Conservation (phyloP, 2,113 vertebrate genomes). For the Campylomormyrus tamandua region DNA sequence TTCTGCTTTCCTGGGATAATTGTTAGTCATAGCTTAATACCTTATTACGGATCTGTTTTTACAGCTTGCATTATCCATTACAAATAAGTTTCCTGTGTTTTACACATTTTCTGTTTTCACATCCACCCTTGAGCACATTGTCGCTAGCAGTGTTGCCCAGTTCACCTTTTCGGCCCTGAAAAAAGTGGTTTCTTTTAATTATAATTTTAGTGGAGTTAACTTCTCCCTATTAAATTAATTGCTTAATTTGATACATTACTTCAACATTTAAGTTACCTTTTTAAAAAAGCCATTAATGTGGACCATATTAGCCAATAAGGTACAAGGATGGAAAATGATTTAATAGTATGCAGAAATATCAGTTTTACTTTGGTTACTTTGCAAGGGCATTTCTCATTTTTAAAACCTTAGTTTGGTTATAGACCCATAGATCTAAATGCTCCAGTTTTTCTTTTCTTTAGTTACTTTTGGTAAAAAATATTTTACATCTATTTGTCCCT, state of each 20-base stretch:
- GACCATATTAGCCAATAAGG: neutral
- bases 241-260: neutral
- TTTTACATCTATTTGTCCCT: neutral
- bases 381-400: neutral
- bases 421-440: neutral
- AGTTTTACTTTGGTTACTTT: neutral
- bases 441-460: neutral
- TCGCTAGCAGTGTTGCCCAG: neutral
- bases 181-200: neutral
- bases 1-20: neutral
- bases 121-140: neutral
- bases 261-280: neutral
- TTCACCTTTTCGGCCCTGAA: neutral
- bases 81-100: neutral
- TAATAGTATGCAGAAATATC: neutral
- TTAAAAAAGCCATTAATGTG: neutral
- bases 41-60: neutral
- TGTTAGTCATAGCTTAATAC: constrained; percentile 2
- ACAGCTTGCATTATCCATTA: neutral
- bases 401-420: neutral
- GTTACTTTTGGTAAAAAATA: neutral
- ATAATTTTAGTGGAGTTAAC: neutral
- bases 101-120: neutral
- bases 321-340: neutral
- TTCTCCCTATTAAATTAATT: neutral